phyloP scores from a whole-genome alignment of 2,888 invertebrate species.

The Steinernema carpocapsae region DNA sequence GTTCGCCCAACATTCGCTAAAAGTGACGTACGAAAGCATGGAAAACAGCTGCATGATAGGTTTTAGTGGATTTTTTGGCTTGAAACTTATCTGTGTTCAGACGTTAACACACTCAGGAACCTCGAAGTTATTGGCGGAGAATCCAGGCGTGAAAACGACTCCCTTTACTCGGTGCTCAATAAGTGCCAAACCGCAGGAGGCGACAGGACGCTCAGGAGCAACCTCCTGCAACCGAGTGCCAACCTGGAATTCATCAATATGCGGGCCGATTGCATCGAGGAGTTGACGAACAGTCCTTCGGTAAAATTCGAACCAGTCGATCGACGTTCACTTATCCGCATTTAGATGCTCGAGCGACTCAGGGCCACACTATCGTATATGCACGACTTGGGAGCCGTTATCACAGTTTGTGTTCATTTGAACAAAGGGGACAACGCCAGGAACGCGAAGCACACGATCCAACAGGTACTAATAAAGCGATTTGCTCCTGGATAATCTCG shows the following conservation, averaged over 20 bases:
- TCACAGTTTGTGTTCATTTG: conserved; percentile 73
- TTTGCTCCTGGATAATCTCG: too few species aligned
- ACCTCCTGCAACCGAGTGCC: conserved; percentile 79
- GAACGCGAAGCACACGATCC: conserved; percentile 79
- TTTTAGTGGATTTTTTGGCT: conserved; percentile 69
- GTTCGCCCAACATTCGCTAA: conserved; percentile 80
- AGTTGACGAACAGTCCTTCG: conserved; percentile 76
- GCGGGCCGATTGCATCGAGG: conserved; percentile 80
- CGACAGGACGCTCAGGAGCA: conserved; percentile 79
- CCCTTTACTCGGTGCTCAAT: conserved; percentile 77
- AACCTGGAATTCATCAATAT: conserved; percentile 76
- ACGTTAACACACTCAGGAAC: conserved; percentile 81
- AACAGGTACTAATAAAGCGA: too few species aligned
- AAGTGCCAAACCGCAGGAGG: conserved; percentile 80
- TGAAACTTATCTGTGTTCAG: conserved; percentile 72
- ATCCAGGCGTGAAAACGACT: conserved; percentile 69
- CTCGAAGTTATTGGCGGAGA: conserved; percentile 73
- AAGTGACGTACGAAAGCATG: conserved; percentile 82
- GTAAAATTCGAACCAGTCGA: neutral
- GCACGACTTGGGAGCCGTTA: conserved; percentile 80
- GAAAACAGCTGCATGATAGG: conserved; percentile 84
- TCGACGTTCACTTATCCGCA: too few species aligned
- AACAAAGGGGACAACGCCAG: conserved; percentile 71
- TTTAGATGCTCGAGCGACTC: conserved; percentile 53
- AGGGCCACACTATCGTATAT: conserved; percentile 72